These are phyloP conservation scores for Drosophila rellima DNA, from an alignment of 2,888 invertebrate species.

Conservation along the genomic window DNA sequence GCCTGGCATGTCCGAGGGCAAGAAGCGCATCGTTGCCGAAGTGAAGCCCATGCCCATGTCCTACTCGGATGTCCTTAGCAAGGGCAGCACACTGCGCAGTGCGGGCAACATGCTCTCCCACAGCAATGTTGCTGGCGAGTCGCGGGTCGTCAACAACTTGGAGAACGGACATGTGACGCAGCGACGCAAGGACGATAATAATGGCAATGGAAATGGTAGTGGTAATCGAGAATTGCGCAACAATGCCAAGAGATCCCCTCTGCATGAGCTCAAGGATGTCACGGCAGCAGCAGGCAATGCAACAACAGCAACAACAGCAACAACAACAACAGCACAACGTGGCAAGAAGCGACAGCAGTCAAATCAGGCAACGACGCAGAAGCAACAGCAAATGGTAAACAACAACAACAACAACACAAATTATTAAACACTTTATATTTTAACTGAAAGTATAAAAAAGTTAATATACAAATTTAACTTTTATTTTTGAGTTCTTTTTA, in stretches of 20 bases:
- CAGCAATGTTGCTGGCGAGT: slow-evolving; percentile 35
- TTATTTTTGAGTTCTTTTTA: too few relatives aligned
- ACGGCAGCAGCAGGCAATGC: slow-evolving; percentile 22
- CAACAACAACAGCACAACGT: slow-evolving; percentile 41
- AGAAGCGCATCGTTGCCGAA: slow-evolving; percentile 91
- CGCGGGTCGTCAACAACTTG: slow-evolving; percentile 45
- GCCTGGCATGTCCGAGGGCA: slow-evolving; percentile 71
- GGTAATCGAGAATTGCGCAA: slow-evolving; percentile 52
- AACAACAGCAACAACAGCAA: not conserved
- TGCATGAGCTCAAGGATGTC: slow-evolving; percentile 85
- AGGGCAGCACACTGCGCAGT: slow-evolving; percentile 83
- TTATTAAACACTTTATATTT: too few relatives aligned
- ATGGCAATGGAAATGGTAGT: slow-evolving; percentile 17
- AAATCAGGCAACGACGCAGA: slow-evolving; percentile 28
- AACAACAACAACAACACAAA: not conserved
- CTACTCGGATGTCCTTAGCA: slow-evolving; percentile 93
- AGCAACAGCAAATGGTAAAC: slow-evolving; percentile 43
- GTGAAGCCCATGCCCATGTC: slow-evolving; percentile 95
- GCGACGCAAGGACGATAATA: slow-evolving; percentile 61
- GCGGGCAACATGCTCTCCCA: slow-evolving; percentile 22
- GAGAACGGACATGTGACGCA: slow-evolving; percentile 49
- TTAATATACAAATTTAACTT: too few relatives aligned
- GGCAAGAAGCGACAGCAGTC: slow-evolving; percentile 60
- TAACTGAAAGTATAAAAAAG: too few relatives aligned
- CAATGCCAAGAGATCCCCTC: slow-evolving; percentile 84